Evolutionary conservation across 1,140 invertebrate species (phyloP).

Genomic region (Drosophila navojoa): DNA sequence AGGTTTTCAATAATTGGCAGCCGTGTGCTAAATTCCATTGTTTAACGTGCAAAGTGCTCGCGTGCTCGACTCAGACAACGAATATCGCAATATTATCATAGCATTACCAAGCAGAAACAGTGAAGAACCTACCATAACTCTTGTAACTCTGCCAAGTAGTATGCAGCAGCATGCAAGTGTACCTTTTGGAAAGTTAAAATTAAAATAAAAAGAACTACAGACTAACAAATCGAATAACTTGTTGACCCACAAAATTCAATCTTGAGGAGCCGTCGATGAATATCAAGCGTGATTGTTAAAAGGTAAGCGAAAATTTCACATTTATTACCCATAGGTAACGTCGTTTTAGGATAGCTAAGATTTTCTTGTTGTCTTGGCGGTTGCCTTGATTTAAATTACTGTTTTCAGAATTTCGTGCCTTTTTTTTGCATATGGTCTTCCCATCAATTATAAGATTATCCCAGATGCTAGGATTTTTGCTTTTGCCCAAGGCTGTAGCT

Average conservation of each 20-base stretch:
- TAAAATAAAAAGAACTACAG: conserved; percentile 19
- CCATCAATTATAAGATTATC: no score
- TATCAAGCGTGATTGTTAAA: not conserved
- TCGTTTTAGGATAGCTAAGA: no score
- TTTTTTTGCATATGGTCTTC: no score
- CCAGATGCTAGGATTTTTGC: no score
- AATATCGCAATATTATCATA: conserved; percentile 46
- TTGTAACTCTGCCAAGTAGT: conserved; percentile 40
- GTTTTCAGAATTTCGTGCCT: no score
- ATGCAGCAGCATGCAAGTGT: conserved; percentile 43
- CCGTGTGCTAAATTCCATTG: conserved; percentile 53
- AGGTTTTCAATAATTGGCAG: conserved; percentile 65
- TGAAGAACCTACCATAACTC: conserved; percentile 27
- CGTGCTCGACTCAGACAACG: conserved; percentile 40
- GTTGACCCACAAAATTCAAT: conserved; percentile 27
- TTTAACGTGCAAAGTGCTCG: conserved; percentile 43
- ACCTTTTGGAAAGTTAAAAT: conserved; percentile 41
- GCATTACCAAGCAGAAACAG: conserved; percentile 5
- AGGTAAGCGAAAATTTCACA: conserved; percentile 28
- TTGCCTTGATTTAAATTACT: no score
- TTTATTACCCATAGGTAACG: not conserved
- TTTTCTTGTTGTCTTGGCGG: no score
- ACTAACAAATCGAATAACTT: conserved; percentile 34
- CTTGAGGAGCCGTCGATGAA: not conserved
- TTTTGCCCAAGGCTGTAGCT: no score